Base-by-base conservation (phyloP, 2,888 invertebrate species). In the Pycnomerus fuliginosus region DNA sequence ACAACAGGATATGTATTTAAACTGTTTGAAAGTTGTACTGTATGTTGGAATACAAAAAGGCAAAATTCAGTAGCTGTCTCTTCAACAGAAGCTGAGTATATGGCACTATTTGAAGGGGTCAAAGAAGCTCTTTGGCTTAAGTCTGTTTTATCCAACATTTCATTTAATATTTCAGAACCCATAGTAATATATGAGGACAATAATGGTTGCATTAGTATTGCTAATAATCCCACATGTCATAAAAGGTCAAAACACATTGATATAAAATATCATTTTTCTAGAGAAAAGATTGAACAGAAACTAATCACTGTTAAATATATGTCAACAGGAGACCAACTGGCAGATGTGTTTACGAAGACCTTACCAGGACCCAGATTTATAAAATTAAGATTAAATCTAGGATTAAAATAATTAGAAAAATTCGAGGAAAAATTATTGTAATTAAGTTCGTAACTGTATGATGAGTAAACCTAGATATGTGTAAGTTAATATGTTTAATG, bases 251-350 rank as follows among this genome's bases (percentile, higher is more conserved):
- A 30, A 14, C 30, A 30, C 10, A 30, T 30, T 30, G 30, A 30
- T 30, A 30, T 30, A 5, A 16, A 30, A 10, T 30, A 32, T 20
- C 33, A 32, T 16, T 32, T 32, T 16, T 20, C 33, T 4, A 5
- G 33, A n/a, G 20, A 32, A 20, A 16, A 32, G 11, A 17, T 32
- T 7, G 22, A 32, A 32, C 7, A 32, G 7, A 32, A 32, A 32
- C 5, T 17, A 32, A 17, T 32, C 5, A 32, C 3, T 7, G 4
- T 32, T 4, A 32, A 32, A 17, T 32, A 32, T 32, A 12, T 32
- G 5, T 12, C 33, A 10, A 32, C 33, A 32, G 20, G 20, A 8
- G 4, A 32, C 4, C 33, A 32, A 10, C 12, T 17, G 10, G 33
- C 33, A 32, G 20, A 32, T 17, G 3, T 17, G 17, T 17, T 32